These are phyloP conservation scores for Hipposideros armiger DNA, from an alignment of 2,113 vertebrate species.

Conservation along the genomic window DNA sequence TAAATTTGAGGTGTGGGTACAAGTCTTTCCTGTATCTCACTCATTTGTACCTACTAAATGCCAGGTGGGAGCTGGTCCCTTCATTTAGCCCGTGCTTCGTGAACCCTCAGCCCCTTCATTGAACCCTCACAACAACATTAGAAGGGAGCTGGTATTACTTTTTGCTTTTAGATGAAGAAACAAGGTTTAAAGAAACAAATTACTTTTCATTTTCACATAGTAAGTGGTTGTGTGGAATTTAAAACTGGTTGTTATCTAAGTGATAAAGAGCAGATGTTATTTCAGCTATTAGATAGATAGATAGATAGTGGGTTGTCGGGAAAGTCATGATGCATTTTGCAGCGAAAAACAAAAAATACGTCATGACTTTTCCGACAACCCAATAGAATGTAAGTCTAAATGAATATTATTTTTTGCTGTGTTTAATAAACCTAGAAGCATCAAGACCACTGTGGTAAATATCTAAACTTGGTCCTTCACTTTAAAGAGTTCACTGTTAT, in stretches of 20 bases:
- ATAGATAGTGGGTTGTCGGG: neutral
- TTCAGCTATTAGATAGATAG: neutral
- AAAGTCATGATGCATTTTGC: no score
- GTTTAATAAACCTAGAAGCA: neutral
- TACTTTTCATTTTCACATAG: constrained; percentile 1
- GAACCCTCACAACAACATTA: neutral
- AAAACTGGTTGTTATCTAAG: neutral
- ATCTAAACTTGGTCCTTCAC: neutral
- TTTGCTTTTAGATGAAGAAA: neutral
- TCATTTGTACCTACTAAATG: neutral
- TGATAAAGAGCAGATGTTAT: neutral
- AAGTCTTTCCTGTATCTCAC: neutral
- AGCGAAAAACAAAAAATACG: no score
- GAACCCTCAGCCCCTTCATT: neutral
- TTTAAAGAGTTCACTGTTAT: neutral
- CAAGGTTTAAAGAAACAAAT: neutral
- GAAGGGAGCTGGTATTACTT: neutral
- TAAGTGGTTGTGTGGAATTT: neutral
- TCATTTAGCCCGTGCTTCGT: neutral
- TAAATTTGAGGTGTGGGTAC: neutral
- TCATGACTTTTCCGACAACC: no score
- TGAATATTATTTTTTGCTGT: neutral
- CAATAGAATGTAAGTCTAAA: neutral
- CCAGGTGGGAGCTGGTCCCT: neutral
- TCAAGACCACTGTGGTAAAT: neutral